These are phyloP conservation scores for Musca domestica DNA, from an alignment of 1,140 invertebrate species.

Conservation along the genomic window DNA sequence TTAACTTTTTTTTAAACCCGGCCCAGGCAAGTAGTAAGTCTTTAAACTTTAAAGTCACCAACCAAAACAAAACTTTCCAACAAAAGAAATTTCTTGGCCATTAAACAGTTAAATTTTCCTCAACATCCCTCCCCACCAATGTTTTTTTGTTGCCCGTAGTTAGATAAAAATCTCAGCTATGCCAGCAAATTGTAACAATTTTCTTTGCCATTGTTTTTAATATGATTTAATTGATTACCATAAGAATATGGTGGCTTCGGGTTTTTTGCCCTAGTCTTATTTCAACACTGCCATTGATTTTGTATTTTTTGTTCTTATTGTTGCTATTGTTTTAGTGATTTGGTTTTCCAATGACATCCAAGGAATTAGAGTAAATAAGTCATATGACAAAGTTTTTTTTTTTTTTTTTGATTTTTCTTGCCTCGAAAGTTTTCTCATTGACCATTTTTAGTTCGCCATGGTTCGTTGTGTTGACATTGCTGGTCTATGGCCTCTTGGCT, in stretches of 20 bases:
- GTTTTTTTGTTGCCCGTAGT: no score
- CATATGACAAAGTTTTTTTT: conserved; percentile 13
- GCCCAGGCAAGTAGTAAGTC: no score
- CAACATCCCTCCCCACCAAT: no score
- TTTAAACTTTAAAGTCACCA: no score
- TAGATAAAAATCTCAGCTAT: conserved; percentile 7
- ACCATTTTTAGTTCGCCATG: background rate
- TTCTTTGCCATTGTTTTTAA: conserved; percentile 10
- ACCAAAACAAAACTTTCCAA: no score
- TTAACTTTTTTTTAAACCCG: no score
- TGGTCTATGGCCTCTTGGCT: background rate
- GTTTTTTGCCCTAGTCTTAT: no score
- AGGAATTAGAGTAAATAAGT: conserved; percentile 10
- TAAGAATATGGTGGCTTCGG: background rate
- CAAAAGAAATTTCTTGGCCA: no score
- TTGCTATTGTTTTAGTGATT: background rate
- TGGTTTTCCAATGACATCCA: no score
- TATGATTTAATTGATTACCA: conserved; percentile 19
- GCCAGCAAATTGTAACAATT: conserved; percentile 14
- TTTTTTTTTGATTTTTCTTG: background rate
- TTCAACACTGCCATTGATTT: background rate
- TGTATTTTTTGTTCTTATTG: background rate
- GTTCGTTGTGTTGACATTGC: no score
- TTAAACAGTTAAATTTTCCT: no score
- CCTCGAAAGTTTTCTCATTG: background rate